A percentile compares a stretch with the other conserved stretches of the same genome.
These are phyloP conservation scores for Cichladusa arquata DNA, from an alignment of 2,113 vertebrate genomes.

Conservation along the genomic window DNA sequence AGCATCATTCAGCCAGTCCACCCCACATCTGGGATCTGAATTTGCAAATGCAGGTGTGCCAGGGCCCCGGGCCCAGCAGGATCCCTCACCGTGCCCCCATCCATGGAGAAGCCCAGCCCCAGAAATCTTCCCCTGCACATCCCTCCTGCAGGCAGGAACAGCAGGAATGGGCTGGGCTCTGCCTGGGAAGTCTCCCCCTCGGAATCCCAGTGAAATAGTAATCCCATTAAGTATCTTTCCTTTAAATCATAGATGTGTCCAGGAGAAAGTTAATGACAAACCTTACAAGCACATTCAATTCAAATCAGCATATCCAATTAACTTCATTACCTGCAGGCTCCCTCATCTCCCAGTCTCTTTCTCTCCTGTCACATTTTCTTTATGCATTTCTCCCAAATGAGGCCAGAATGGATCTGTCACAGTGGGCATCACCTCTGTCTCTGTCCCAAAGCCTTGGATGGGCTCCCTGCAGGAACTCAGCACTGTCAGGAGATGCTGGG, in stretches of 20 bases:
- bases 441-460: neutral
- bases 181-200: neutral
- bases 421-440: neutral
- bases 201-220: constrained; percentile 45
- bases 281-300: constrained; percentile 55
- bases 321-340: constrained; percentile 61
- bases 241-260: constrained; percentile 61
- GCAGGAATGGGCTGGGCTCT: neutral
- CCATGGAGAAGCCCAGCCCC: neutral
- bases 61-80: neutral
- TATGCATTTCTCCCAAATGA: constrained; percentile 7
- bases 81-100: rapidly evolving
- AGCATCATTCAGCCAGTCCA: neutral
- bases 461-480: neutral
- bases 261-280: constrained; percentile 63
- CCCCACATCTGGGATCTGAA: neutral
- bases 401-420: neutral
- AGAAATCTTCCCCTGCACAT: neutral
- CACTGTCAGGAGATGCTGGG: neutral
- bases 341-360: constrained; percentile 1
- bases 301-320: constrained; percentile 72
- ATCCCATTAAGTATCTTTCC: constrained; percentile 42
- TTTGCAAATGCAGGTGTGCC: neutral
- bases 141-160: neutral
- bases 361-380: constrained; percentile 31